Base-by-base conservation (phyloP, 2,888 invertebrate genomes). In the Lumbricus terrestris region DNA sequence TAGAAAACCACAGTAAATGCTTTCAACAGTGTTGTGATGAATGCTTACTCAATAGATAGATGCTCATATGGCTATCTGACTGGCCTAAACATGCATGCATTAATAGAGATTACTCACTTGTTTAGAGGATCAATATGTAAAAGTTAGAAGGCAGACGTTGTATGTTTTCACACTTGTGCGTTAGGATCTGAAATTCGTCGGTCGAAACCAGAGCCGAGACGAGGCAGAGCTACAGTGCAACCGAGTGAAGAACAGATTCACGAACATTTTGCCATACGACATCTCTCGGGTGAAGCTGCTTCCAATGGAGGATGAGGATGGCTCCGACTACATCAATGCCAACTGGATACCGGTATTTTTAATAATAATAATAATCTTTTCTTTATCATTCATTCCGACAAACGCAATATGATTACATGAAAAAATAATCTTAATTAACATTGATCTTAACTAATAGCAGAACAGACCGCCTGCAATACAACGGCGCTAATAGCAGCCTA, bases 241-340 rank as follows among this genome's bases (percentile, higher is more conserved):
- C 96, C 96, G 99, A 88, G 98, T 98, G 54, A 99, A 99, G 96
- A 99, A 99, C 96, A 92, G 94, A 88, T 99, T 99, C 96, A 99
- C 99, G 91, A 99, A 99, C 96, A 99, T 99, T 95, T 96, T 99
- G 93, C 99, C 99, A 0, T 99, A 99, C 42, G 91, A 97, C 94
- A 96, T 96, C 92, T 96, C 96, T 37, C 95, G 97, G 90, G 97
- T 97, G 1, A 96, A 96, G 93, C 94, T 97, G 89, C 95, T 96
- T 83, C 95, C 95, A 18, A 93, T 93, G 23, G 95, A 96, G 89
- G 96, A 96, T 91, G 96, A 96, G 92, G 96, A 96, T 92, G 96
- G 96, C 90, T 96, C 96, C 0, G 97, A 97, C 95, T 97, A 97
- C 93, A 97, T 97, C 91, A 97, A 97, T 94, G 97, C 97, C 16